Conservation (phyloP, 2,797 vertebrate species). For the Tapera naevia region DNA sequence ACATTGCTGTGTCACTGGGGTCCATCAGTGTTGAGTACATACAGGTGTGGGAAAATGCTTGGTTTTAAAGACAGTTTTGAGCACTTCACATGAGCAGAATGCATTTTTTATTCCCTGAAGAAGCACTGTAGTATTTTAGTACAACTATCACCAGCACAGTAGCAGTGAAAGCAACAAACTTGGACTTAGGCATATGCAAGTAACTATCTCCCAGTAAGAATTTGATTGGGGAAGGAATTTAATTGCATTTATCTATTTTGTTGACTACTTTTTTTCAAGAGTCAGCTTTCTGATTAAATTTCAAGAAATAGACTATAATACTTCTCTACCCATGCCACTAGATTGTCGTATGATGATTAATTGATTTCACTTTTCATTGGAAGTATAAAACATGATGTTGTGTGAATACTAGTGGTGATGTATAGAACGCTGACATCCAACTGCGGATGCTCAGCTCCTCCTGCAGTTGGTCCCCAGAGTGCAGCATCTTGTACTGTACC, state of each 20-base stretch:
- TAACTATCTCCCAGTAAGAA: background rate
- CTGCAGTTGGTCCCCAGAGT: background rate
- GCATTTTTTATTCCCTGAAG: background rate
- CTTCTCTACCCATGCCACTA: background rate
- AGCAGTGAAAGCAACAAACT: background rate
- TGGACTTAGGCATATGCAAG: background rate
- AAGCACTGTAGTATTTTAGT: background rate
- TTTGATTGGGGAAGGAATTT: too few species aligned
- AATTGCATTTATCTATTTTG: background rate
- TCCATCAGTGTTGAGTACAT: background rate
- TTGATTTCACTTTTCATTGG: background rate
- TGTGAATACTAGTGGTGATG: background rate
- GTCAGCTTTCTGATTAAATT: background rate
- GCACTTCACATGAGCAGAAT: background rate
- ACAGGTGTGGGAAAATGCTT: background rate
- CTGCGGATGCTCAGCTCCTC: background rate
- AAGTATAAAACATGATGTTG: background rate
- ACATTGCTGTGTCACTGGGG: background rate
- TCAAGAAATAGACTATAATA: background rate
- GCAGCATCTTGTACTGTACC: accelerated
- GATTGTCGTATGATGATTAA: background rate
- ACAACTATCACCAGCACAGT: background rate
- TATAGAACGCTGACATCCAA: background rate
- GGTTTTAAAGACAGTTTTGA: background rate
- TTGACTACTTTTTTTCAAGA: background rate